Conservation (phyloP, 2,113 vertebrate genomes). For the Trochalopteron elliotii region DNA sequence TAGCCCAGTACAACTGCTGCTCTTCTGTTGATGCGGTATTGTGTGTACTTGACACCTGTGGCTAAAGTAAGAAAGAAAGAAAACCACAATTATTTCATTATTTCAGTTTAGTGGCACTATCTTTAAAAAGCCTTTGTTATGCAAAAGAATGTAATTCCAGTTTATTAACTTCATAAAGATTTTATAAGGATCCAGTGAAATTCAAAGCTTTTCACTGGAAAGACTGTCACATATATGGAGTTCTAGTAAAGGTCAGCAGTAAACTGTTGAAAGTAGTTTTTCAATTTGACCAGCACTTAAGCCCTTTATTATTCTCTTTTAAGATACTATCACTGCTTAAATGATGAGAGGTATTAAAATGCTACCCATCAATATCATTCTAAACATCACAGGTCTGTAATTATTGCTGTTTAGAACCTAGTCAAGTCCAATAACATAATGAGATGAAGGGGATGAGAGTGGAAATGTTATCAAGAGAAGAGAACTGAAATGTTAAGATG, state of each 20-base stretch:
- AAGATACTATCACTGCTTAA: background rate
- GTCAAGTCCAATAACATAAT: background rate
- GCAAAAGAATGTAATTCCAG: background rate
- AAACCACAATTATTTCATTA: background rate
- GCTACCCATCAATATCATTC: background rate
- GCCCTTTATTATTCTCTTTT: background rate
- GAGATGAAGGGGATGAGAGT: background rate
- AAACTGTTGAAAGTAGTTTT: background rate
- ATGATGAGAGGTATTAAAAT: background rate
- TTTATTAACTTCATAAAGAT: background rate
- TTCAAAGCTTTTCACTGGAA: background rate
- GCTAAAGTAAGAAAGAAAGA: conserved; percentile 65
- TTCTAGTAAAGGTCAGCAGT: background rate
- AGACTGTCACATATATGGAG: background rate
- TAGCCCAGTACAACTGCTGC: conserved; percentile 98
- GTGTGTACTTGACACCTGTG: conserved; percentile 89
- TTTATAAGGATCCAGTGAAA: background rate
- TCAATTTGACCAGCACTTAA: background rate
- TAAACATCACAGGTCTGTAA: background rate
- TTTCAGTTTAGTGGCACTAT: background rate
- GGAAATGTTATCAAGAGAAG: background rate
- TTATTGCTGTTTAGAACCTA: background rate
- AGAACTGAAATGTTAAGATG: background rate
- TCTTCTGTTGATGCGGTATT: conserved; percentile 88
- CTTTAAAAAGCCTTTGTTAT: background rate